Evolutionary conservation across 2,797 vertebrate genomes (phyloP).

Genomic region (Synanceia verrucosa): DNA sequence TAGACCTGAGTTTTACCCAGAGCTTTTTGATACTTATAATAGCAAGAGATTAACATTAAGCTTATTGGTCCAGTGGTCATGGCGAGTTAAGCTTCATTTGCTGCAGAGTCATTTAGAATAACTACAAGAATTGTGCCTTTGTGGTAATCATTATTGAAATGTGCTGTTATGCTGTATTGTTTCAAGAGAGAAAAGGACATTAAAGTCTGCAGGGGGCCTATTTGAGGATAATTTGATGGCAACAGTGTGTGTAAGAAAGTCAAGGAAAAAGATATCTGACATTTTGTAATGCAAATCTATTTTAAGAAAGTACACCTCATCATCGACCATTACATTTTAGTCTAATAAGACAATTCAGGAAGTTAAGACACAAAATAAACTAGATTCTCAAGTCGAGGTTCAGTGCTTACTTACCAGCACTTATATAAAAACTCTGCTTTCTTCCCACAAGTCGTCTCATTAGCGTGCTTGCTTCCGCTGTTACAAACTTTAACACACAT

Average conservation of each 20-base stretch:
- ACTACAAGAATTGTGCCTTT: constrained; percentile 45
- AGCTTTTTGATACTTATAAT: constrained; percentile 57
- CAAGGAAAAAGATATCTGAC: background rate
- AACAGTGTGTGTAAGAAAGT: constrained; percentile 4
- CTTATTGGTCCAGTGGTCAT: constrained; percentile 55
- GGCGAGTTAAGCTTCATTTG: constrained; percentile 67
- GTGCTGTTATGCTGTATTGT: constrained; percentile 38
- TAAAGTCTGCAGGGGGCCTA: constrained; percentile 15
- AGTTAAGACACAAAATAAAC: background rate
- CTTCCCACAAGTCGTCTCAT: constrained; percentile 7
- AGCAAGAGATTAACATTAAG: constrained; percentile 61
- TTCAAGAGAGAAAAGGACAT: constrained; percentile 33
- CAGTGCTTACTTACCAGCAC: background rate
- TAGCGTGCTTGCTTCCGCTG: constrained; percentile 9
- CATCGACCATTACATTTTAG: background rate
- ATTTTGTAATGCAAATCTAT: background rate
- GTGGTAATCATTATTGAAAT: constrained; percentile 56
- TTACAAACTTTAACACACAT: constrained; percentile 17
- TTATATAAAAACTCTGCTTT: constrained; percentile 8
- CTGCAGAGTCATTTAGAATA: constrained; percentile 59
- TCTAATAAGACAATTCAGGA: background rate
- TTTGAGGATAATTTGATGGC: constrained; percentile 34
- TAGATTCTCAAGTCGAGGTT: background rate
- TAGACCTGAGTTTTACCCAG: constrained; percentile 43
- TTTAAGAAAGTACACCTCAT: background rate